Evolutionary conservation across 2,113 vertebrate genomes (phyloP).

Genomic region (Marcusenius ussheri): DNA sequence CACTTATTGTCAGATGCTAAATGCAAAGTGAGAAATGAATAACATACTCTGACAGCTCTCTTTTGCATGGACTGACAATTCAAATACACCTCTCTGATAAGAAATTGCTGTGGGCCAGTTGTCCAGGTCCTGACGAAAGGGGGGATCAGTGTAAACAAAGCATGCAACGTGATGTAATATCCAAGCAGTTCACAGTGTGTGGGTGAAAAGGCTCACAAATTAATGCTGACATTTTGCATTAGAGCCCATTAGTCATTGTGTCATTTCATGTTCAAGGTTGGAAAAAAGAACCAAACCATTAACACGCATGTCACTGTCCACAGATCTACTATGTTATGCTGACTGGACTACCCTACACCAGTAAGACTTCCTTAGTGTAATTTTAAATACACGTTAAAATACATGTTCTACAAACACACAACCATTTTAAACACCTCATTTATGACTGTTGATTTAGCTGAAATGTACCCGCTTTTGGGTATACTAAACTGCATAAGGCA

Average conservation of each 20-base stretch:
- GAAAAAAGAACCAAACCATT: neutral
- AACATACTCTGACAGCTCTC: neutral
- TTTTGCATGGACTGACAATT: neutral
- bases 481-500: neutral
- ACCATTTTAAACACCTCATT: neutral
- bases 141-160: neutral
- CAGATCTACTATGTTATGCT: neutral
- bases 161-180: neutral
- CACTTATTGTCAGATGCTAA: neutral
- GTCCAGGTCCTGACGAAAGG: neutral
- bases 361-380: neutral
- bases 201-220: neutral
- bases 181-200: neutral
- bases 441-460: neutral
- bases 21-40: neutral
- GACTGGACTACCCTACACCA: neutral
- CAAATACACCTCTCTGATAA: neutral
- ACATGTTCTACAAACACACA: neutral
- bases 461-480: neutral
- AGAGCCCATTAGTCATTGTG: neutral
- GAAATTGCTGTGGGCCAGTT: neutral
- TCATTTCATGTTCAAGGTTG: neutral
- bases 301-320: neutral
- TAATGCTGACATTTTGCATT: neutral
- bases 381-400: neutral